These are phyloP conservation scores for Coptodon bakossiorum DNA, from an alignment of 2,113 vertebrate genomes.

Conservation along the genomic window DNA sequence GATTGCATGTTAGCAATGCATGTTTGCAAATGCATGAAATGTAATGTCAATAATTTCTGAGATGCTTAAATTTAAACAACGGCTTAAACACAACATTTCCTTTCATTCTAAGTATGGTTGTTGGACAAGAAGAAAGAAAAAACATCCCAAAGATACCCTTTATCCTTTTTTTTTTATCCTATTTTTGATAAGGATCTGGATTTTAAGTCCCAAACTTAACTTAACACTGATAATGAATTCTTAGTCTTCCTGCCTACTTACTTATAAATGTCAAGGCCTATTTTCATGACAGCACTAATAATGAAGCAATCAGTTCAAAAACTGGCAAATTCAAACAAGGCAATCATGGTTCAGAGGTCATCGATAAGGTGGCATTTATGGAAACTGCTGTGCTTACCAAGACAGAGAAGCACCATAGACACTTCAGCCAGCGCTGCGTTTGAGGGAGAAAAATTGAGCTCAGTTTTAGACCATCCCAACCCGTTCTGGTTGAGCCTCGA, in stretches of 20 bases:
- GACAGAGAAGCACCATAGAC: conserved; percentile 84
- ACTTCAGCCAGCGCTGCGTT: conserved; percentile 77
- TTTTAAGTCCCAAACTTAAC: not conserved
- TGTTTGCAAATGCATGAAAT: not conserved
- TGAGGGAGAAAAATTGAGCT: conserved; percentile 68
- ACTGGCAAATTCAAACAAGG: not conserved
- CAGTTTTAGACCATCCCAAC: conserved; percentile 81
- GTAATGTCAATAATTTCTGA: not conserved
- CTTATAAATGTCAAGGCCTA: not conserved
- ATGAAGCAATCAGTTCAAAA: not conserved
- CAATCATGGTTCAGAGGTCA: not conserved
- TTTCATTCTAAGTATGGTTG: not conserved
- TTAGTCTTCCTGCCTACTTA: not conserved
- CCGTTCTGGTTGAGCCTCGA: conserved; percentile 84
- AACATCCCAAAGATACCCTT: not conserved
- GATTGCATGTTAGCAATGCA: not conserved
- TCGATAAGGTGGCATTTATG: not conserved
- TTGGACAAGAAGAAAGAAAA: not conserved
- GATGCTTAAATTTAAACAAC: not conserved
- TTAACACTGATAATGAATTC: not conserved
- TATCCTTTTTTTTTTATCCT: not conserved
- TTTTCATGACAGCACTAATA: not conserved
- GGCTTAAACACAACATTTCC: not conserved
- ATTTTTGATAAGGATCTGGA: not conserved
- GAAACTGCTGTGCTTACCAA: conserved; percentile 72